These are phyloP conservation scores for Pempheris klunzingeri DNA, from an alignment of 2,797 vertebrate species.

Conservation along the genomic window DNA sequence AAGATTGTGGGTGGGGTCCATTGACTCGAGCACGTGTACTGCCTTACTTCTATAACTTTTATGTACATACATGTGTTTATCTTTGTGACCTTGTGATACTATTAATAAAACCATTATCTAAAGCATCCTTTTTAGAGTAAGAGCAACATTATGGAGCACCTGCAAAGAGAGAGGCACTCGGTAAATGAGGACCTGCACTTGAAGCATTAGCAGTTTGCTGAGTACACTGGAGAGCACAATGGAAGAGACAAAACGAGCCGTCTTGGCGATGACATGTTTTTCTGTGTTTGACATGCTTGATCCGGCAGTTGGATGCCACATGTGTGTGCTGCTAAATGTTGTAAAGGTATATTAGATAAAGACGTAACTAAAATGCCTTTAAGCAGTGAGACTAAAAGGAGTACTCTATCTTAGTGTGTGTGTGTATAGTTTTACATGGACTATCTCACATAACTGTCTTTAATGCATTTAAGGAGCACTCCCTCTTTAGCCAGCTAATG, in stretches of 20 bases:
- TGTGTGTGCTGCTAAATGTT: neutral
- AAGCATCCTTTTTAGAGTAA: neutral
- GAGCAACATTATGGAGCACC: neutral
- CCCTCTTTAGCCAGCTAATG: neutral
- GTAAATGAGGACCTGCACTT: neutral
- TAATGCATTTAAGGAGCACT: neutral
- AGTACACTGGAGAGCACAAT: neutral
- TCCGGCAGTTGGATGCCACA: neutral
- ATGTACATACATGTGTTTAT: neutral
- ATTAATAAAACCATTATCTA: neutral
- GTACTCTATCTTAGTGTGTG: neutral
- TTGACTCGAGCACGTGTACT: neutral
- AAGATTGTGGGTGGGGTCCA: neutral
- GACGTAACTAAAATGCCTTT: neutral
- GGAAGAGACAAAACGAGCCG: neutral
- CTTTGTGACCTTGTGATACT: too few species aligned
- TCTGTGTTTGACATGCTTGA: neutral
- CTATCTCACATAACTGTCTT: neutral
- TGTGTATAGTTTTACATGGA: neutral
- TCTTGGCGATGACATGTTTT: neutral
- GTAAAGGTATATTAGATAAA: neutral
- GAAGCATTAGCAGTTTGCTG: neutral
- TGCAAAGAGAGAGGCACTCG: neutral
- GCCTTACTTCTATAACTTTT: neutral
- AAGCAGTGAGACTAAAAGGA: neutral